Evolutionary conservation across 2,113 vertebrate species (phyloP).

Genomic region (Shinisaurus crocodilurus): DNA sequence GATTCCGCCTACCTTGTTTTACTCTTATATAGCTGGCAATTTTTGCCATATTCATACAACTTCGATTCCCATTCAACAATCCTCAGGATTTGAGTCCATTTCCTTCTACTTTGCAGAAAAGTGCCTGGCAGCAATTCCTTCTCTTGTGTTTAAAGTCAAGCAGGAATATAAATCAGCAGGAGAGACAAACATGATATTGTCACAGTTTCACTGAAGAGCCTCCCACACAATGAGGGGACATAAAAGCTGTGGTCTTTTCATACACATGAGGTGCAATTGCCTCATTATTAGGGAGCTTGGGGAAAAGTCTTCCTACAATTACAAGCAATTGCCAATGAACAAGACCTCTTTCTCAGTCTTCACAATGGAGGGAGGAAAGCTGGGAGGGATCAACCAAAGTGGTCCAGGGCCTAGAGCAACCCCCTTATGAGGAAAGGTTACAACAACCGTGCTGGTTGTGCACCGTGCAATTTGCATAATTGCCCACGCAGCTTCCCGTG

Average conservation of each 20-base stretch:
- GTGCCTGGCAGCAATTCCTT: not conserved
- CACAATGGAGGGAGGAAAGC: not conserved
- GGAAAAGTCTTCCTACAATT: not conserved
- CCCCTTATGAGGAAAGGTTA: too few relatives aligned
- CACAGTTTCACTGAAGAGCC: not conserved
- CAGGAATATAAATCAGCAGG: not conserved
- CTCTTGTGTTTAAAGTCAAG: not conserved
- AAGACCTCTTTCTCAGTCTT: not conserved
- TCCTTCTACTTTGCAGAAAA: not conserved
- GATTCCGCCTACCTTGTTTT: not conserved
- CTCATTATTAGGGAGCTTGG: too few relatives aligned
- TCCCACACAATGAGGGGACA: not conserved
- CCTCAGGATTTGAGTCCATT: not conserved
- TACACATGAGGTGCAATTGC: not conserved
- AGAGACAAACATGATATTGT: not conserved
- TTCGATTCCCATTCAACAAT: not conserved
- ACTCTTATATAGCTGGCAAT: too few relatives aligned
- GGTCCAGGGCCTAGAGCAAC: too few relatives aligned
- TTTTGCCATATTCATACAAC: not conserved
- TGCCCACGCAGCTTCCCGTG: too few relatives aligned
- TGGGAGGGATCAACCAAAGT: not conserved
- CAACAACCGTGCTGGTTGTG: too few relatives aligned
- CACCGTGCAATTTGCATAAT: too few relatives aligned
- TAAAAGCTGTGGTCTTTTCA: not conserved
- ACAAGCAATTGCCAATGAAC: not conserved